A percentile compares a stretch with the other conserved stretches of the same genome.
phyloP scores from a whole-genome alignment of 2,113 vertebrate species.

The Oreochromis aureus region DNA sequence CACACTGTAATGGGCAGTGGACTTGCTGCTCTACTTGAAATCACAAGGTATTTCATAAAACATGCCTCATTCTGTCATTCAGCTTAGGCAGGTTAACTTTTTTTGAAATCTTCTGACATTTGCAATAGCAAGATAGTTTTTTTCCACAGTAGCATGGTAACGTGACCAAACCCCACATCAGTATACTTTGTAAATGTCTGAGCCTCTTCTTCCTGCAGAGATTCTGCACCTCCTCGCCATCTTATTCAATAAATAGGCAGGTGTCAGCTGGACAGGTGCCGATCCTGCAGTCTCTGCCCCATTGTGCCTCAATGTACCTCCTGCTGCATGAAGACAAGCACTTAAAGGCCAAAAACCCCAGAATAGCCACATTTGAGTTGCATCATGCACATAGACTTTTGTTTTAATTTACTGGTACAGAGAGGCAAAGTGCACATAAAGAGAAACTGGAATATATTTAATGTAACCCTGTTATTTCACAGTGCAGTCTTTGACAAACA shows the following conservation, averaged over 20 bases:
- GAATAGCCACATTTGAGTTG: background rate
- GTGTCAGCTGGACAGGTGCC: background rate
- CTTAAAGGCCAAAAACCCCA: background rate
- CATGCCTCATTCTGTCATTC: background rate
- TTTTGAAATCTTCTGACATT: background rate
- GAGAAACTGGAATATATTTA: background rate
- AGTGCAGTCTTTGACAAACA: background rate
- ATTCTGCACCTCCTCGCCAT: background rate
- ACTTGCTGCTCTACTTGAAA: background rate
- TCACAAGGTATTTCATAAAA: background rate
- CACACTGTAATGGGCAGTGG: background rate
- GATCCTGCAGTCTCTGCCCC: background rate
- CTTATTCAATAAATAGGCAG: background rate
- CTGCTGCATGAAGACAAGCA: background rate
- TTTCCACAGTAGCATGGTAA: background rate
- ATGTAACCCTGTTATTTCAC: background rate
- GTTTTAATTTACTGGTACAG: background rate
- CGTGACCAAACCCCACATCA: background rate
- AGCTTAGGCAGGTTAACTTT: background rate
- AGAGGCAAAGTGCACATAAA: background rate
- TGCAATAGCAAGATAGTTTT: background rate
- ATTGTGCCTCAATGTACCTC: background rate
- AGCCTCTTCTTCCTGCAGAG: background rate
- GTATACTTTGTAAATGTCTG: background rate
- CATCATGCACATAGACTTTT: background rate